phyloP scores from a whole-genome alignment of 2,113 vertebrate genomes.

The Tachysurus fulvidraco region DNA sequence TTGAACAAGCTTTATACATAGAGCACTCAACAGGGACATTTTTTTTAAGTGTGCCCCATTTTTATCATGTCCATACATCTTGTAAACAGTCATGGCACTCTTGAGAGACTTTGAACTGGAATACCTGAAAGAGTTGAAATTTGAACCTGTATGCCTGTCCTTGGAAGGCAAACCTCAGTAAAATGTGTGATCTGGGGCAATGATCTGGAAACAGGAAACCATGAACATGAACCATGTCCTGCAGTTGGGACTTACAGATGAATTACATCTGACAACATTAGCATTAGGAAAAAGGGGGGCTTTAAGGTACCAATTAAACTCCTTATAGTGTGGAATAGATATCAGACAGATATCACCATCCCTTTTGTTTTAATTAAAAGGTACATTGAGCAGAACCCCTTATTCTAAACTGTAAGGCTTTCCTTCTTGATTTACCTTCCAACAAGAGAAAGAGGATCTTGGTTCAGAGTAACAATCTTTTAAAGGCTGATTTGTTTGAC shows the following conservation, averaged over 20 bases:
- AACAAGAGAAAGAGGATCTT: not conserved
- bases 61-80: not conserved
- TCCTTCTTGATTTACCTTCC: not conserved
- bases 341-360: not conserved
- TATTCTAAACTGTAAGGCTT: not conserved
- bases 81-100: not conserved
- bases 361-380: not conserved
- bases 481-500: not conserved
- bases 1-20: not conserved
- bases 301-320: not conserved
- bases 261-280: not conserved
- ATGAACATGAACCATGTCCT: not conserved
- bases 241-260: not conserved
- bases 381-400: not conserved
- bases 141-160: not conserved
- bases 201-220: not conserved
- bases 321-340: not conserved
- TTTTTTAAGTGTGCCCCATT: not conserved
- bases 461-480: not conserved
- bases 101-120: not conserved
- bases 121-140: not conserved
- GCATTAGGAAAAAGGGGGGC: not conserved
- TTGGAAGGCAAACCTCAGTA: not conserved
- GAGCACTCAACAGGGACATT: not conserved
- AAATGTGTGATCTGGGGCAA: not conserved